Percentiles rank a stretch among this genome's conserved stretches.
These are phyloP conservation scores for Ictalurus furcatus DNA, from an alignment of 2,113 vertebrate species.

Conservation along the genomic window DNA sequence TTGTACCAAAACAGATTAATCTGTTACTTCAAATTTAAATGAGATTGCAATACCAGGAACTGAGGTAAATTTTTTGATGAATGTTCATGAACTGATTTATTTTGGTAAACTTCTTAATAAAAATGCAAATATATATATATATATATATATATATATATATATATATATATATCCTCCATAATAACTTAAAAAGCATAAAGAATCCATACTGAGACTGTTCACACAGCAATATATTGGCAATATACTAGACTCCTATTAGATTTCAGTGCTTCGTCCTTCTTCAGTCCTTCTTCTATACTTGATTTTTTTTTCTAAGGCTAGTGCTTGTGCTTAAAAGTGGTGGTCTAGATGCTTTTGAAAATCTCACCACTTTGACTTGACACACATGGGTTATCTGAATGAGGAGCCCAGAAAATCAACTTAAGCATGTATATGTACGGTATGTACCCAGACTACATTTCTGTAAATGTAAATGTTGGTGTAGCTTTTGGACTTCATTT, in stretches of 20 bases:
- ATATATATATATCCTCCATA: neutral
- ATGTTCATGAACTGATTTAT: neutral
- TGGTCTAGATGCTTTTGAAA: neutral
- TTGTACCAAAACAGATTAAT: slow-evolving; percentile 12
- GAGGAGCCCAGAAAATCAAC: neutral
- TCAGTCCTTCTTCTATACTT: neutral
- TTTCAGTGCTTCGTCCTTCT: neutral
- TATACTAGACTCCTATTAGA: neutral
- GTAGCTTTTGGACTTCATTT: neutral
- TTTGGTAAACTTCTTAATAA: neutral
- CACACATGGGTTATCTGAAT: too few relatives aligned
- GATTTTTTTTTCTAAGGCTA: neutral
- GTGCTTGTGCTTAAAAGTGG: neutral
- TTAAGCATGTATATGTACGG: neutral
- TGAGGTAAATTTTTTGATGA: neutral
- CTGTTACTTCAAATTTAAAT: neutral
- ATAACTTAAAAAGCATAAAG: neutral
- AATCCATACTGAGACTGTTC: neutral
- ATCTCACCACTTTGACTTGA: neutral
- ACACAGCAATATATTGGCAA: neutral
- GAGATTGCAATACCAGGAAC: neutral
- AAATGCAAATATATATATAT: neutral
- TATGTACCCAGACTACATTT: neutral
- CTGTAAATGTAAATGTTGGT: neutral
- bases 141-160: too few relatives aligned